A percentile compares a stretch with the other conserved stretches of the same genome.
Conservation (phyloP, 1,140 invertebrate species). For the honey bee (Apis mellifera) region DNA sequence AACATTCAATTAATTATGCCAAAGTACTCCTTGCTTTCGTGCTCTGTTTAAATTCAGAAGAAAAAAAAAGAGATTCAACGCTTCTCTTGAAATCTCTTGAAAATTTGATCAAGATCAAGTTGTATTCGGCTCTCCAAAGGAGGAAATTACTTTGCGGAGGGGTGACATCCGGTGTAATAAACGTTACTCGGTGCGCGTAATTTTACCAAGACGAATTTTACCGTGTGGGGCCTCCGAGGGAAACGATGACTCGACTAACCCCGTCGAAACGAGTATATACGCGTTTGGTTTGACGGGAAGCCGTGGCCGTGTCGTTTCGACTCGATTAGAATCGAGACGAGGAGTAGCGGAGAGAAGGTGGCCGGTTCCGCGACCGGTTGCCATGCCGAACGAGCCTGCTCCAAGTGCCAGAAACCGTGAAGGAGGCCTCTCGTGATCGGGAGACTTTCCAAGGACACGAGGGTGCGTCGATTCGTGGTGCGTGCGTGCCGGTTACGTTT, state of each 20-base stretch:
- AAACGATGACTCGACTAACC: neutral
- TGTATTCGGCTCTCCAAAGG: no score
- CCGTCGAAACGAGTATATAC: neutral
- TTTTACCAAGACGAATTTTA: no score
- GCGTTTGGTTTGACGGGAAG: neutral
- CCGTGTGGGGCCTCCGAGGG: no score
- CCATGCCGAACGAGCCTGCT: conserved; percentile 38
- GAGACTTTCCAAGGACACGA: conserved; percentile 67
- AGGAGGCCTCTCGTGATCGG: conserved; percentile 57
- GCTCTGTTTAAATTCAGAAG: no score
- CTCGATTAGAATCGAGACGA: conserved; percentile 22
- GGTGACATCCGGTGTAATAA: no score
- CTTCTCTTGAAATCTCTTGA: no score
- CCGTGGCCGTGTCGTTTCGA: neutral
- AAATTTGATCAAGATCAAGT: no score
- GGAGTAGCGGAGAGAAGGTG: conserved; percentile 6
- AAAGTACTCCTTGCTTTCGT: no score
- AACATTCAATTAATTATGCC: no score
- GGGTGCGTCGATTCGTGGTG: conserved; percentile 51
- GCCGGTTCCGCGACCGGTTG: conserved; percentile 34
- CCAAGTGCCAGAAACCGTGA: conserved; percentile 64
- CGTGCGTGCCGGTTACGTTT: conserved; percentile 47
- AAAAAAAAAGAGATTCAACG: no score
- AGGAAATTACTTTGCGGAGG: no score
- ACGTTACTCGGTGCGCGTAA: no score